Evolutionary conservation across 1,140 invertebrate species (phyloP), one percentile per base, ranked within the genome.

Genomic region (Magallana angulata): DNA sequence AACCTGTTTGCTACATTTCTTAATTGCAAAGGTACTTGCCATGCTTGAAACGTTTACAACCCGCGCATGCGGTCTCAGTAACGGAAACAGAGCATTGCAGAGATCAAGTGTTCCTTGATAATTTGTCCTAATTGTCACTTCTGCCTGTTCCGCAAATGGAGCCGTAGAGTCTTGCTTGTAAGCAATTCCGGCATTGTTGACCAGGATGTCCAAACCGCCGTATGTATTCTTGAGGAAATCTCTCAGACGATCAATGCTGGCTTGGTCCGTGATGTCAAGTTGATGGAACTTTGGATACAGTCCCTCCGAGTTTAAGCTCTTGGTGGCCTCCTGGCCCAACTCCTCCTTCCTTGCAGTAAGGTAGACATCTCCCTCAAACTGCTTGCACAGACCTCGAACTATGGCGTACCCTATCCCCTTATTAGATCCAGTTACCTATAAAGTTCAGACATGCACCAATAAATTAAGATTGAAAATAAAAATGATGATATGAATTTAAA

Each of bases 151-250:
- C 1, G 93, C 90, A 89, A 96, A 96, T 1, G 97, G 96, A 86
- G 96, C 97, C 0, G 95, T 96, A 0, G 96, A 95, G 71, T 91
- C 88, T 82, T 76, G 84, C 92, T 95, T 82, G 92, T 96, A 97
- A 3, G 97, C 96, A 81, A 98, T 97, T 0, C 96, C 97, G 83
- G 97, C 97, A 95, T 98, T 98, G 92, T 98, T 98, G 0, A 98
- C 96, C 14, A 98, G 94, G 48, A 98, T 90, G 95, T 98, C 97
- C 1, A 98, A 93, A 1, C 97, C 97, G 14, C 96, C 96, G 94
- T 98, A 96, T 18, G 95, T 96, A 18, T 95, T 91, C 91, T 96
- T 95, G 0, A 98, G 90, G 91, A 96, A 96, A 87, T 96, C 95
- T 0, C 94, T 93, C 58, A 97, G 96, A 5, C 88, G 92, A 80